These are phyloP conservation scores for Crotalus horridus DNA, from an alignment of 2,113 vertebrate species.

Conservation along the genomic window DNA sequence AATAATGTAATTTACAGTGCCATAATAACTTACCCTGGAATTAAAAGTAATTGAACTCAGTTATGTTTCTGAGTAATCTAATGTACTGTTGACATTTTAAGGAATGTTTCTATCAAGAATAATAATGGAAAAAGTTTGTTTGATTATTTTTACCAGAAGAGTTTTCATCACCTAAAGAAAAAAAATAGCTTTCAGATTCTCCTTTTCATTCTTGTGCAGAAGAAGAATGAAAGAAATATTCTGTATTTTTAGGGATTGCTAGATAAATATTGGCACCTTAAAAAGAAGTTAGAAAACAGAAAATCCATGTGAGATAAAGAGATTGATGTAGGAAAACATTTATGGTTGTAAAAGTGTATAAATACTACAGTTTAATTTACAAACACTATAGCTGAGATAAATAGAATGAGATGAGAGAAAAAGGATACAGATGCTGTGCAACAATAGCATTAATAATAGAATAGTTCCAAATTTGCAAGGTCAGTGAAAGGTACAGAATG, in stretches of 20 bases:
- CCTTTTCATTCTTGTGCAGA: background rate
- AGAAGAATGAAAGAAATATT: too few relatives aligned
- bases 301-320: background rate
- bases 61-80: background rate
- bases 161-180: background rate
- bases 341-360: conserved; percentile 4
- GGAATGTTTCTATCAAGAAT: background rate
- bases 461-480: background rate
- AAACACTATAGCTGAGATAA: conserved; percentile 12
- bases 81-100: background rate
- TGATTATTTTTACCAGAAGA: background rate
- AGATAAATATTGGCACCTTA: background rate
- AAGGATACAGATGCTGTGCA: background rate
- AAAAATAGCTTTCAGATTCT: background rate
- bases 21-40: background rate
- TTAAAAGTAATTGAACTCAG: background rate
- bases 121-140: background rate
- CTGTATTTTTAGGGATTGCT: background rate
- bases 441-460: background rate
- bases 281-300: background rate
- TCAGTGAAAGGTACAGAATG: background rate
- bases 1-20: background rate
- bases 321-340: conserved; percentile 22
- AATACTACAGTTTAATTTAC: conserved; percentile 13
- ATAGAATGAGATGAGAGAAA: background rate